Evolutionary conservation across 2,113 vertebrate species (phyloP).

Genomic region (Oreocharis arfaki): DNA sequence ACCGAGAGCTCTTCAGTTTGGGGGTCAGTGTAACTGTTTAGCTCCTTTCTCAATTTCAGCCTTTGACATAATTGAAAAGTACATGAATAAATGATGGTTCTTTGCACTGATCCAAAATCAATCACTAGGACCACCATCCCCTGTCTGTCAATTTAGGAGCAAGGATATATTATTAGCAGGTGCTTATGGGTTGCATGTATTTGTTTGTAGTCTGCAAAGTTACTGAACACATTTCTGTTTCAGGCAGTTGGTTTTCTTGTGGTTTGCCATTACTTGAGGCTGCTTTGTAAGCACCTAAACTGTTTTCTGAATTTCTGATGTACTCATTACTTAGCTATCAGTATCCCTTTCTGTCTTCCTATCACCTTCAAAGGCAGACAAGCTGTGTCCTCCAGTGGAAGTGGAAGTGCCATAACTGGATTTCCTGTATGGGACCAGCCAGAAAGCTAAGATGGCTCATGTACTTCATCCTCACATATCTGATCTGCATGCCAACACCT

Average conservation of each 20-base stretch:
- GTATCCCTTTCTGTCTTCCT: background rate
- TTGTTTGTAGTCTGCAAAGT: background rate
- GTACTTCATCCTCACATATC: background rate
- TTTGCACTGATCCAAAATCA: background rate
- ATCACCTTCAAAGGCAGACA: background rate
- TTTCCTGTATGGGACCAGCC: background rate
- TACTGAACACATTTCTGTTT: background rate
- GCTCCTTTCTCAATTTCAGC: background rate
- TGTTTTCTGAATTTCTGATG: background rate
- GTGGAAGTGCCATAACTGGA: background rate
- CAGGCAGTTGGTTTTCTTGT: background rate
- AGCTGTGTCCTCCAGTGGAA: background rate
- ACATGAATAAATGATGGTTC: background rate
- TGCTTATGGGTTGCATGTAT: background rate
- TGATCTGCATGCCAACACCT: background rate
- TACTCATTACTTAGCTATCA: background rate
- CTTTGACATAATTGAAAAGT: background rate
- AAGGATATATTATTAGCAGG: background rate
- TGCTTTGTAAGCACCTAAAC: background rate
- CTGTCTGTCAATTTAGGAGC: background rate
- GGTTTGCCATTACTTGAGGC: background rate
- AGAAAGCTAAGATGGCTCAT: background rate
- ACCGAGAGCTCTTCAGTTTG: background rate
- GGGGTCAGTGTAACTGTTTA: background rate
- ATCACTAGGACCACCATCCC: background rate